These are phyloP conservation scores for Corythucha ciliata DNA, from an alignment of 2,888 invertebrate species.

Conservation along the genomic window DNA sequence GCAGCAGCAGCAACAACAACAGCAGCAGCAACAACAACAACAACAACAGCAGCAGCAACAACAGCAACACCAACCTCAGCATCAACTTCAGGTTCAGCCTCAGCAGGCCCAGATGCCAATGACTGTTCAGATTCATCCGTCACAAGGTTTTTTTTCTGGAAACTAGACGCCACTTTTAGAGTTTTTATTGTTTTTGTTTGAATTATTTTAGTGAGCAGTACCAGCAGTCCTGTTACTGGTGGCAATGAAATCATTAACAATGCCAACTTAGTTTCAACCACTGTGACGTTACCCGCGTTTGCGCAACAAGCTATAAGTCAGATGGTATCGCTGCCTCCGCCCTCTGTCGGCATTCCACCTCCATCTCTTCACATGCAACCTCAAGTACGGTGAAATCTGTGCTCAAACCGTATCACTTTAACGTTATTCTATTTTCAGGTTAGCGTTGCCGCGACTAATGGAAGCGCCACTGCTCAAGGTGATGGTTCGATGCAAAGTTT, in stretches of 20 bases:
- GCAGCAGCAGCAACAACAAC: constrained; percentile 2
- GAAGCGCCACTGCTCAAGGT: no score
- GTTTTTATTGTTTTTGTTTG: constrained; percentile 1
- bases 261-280: constrained; percentile 2
- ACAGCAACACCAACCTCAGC: constrained; percentile 29
- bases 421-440: no score
- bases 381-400: no score
- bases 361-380: constrained; percentile 30
- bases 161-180: constrained; percentile 5
- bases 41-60: constrained; percentile 40
- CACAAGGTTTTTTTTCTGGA: constrained; percentile 33
- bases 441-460: no score
- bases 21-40: constrained; percentile 26
- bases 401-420: no score
- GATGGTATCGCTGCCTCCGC: constrained; percentile 40
- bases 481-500: neutral
- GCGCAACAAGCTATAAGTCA: constrained; percentile 34
- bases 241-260: constrained; percentile 13
- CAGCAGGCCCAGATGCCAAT: constrained; percentile 40
- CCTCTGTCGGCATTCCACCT: constrained; percentile 39
- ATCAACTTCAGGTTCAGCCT: constrained; percentile 39
- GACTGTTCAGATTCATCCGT: constrained; percentile 41
- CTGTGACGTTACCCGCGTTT: constrained; percentile 20
- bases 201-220: constrained; percentile 15
- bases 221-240: constrained; percentile 16